phyloP scores from a whole-genome alignment of 2,113 vertebrate genomes.

The Indicator maculatus region DNA sequence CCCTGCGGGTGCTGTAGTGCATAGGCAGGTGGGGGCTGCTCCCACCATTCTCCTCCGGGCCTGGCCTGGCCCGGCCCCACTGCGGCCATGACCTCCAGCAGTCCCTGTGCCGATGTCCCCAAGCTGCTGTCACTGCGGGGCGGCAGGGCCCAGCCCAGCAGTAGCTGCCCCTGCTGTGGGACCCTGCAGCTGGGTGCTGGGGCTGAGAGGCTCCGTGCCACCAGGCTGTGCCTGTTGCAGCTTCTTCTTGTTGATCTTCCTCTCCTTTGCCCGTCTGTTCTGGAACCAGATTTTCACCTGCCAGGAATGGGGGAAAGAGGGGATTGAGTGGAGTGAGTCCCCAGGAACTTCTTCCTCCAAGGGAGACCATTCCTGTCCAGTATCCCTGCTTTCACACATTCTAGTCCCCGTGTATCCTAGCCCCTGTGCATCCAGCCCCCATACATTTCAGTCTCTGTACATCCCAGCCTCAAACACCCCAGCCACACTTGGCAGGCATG shows the following conservation, averaged over 20 bases:
- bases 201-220: constrained; percentile 73
- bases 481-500: neutral
- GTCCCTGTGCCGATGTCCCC: neutral
- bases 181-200: constrained; percentile 68
- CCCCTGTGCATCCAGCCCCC: neutral
- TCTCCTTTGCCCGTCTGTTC: constrained; percentile 82
- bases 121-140: constrained; percentile 31
- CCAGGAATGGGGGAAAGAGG: neutral
- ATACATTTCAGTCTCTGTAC: neutral
- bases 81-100: neutral
- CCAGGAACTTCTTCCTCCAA: too few relatives aligned
- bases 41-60: neutral
- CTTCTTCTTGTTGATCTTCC: constrained; percentile 85
- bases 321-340: neutral
- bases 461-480: neutral
- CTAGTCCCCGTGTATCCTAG: neutral
- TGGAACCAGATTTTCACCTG: constrained; percentile 88
- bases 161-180: constrained; percentile 37
- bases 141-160: constrained; percentile 60
- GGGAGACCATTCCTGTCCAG: neutral
- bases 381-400: neutral
- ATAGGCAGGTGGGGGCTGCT: neutral
- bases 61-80: neutral
- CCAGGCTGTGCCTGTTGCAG: constrained; percentile 76
- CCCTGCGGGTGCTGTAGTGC: constrained; percentile 25